These are phyloP conservation scores for Dromaius novaehollandiae DNA, from an alignment of 2,113 vertebrate species.

Conservation along the genomic window DNA sequence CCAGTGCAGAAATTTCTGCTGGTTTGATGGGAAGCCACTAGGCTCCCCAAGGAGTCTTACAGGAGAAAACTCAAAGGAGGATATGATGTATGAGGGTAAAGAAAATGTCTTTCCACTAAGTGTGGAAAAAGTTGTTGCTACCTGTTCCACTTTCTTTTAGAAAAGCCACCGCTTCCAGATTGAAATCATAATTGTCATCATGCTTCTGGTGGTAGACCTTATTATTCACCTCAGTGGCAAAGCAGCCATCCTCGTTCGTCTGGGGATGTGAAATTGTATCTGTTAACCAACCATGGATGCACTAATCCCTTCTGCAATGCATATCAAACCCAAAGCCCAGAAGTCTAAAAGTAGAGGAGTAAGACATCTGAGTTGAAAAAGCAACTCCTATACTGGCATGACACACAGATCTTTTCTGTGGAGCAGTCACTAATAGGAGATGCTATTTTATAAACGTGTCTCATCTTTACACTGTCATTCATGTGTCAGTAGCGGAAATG, in stretches of 20 bases:
- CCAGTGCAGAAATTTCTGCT: not conserved
- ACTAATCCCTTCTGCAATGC: not conserved
- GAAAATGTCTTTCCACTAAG: not conserved
- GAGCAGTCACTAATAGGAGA: not conserved
- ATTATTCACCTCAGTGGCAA: slow-evolving; percentile 11
- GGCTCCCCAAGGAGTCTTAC: not conserved
- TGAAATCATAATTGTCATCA: slow-evolving; percentile 24
- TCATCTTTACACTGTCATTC: not conserved
- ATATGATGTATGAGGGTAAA: not conserved
- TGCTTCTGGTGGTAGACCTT: slow-evolving; percentile 34
- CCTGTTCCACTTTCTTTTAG: slow-evolving; percentile 69
- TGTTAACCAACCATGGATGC: not conserved
- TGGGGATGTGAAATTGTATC: not conserved
- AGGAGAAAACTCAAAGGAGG: not conserved
- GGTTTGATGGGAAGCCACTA: not conserved
- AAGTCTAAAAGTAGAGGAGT: not conserved
- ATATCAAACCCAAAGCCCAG: not conserved
- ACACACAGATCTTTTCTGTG: not conserved
- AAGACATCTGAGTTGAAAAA: not conserved
- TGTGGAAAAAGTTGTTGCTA: not conserved
- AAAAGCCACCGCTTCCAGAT: slow-evolving; percentile 40
- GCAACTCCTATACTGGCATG: not conserved
- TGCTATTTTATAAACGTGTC: not conserved
- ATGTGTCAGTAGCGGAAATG: not conserved
- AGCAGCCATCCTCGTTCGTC: slow-evolving; percentile 52